phyloP scores from a whole-genome alignment of 2,113 vertebrate species.

The Merops nubicus region DNA sequence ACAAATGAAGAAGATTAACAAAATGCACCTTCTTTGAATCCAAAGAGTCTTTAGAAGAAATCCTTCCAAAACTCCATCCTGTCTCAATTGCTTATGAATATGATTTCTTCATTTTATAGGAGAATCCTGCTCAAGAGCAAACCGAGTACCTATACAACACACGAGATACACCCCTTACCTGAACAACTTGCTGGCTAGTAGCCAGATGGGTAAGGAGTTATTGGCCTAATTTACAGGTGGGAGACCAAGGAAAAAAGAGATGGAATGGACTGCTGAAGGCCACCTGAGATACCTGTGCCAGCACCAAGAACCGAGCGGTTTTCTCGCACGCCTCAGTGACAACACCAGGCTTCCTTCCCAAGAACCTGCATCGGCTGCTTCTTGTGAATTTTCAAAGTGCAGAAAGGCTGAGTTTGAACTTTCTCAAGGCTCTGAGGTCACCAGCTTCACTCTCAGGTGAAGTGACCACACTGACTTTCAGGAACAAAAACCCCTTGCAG shows the following conservation, averaged over 20 bases:
- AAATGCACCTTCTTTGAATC: constrained; percentile 33
- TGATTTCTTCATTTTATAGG: background rate
- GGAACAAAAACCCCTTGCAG: background rate
- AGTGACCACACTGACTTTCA: background rate
- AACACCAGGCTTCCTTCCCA: background rate
- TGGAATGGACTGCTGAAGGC: background rate
- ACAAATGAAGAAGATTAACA: constrained; percentile 71
- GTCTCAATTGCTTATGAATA: background rate
- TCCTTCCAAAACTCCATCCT: background rate
- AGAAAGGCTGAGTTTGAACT: background rate
- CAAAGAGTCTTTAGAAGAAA: background rate
- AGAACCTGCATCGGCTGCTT: background rate
- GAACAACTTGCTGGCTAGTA: background rate
- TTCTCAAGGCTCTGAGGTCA: background rate
- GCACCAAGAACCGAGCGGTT: background rate
- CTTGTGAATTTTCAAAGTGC: background rate
- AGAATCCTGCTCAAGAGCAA: background rate
- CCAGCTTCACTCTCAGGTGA: background rate
- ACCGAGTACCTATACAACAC: background rate
- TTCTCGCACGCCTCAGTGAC: background rate
- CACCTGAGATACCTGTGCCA: background rate
- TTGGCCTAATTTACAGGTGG: background rate
- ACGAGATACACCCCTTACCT: background rate
- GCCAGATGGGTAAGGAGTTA: background rate
- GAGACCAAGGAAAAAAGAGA: background rate